phyloP scores from a whole-genome alignment of 2,113 vertebrate species.

The Sceloporus tristichus region DNA sequence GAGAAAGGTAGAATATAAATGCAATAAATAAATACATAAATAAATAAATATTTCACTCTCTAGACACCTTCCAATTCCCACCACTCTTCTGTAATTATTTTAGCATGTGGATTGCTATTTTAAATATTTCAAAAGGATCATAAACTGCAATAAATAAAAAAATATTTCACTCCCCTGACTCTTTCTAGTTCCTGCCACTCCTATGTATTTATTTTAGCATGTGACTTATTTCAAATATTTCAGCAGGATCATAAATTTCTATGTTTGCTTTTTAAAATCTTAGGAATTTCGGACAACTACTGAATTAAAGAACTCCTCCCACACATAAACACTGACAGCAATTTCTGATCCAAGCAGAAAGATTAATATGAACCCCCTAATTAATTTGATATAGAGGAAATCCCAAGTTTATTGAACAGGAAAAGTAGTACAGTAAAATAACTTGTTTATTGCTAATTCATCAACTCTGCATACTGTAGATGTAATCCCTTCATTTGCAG shows the following conservation, averaged over 20 bases:
- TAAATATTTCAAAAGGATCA: background rate
- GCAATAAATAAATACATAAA: no score
- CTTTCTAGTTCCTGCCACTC: no score
- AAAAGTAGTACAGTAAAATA: constrained; percentile 58
- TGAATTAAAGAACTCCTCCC: constrained; percentile 27
- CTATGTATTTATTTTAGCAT: no score
- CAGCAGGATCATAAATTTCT: background rate
- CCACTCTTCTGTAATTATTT: background rate
- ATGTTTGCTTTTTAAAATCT: background rate
- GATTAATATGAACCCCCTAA: constrained; percentile 32
- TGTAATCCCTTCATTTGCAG: no score
- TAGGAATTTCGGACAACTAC: constrained; percentile 28
- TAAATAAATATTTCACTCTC: no score
- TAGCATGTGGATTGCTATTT: background rate
- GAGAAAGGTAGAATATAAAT: no score
- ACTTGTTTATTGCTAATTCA: constrained; percentile 43
- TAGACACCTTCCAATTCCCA: no score
- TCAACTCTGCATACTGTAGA: no score
- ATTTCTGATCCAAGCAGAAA: constrained; percentile 34
- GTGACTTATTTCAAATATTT: no score
- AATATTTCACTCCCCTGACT: no score
- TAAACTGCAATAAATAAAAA: no score
- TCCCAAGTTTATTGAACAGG: constrained; percentile 48
- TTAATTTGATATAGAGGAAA: constrained; percentile 50
- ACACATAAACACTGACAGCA: background rate